A percentile compares a stretch with the other conserved stretches of the same genome.
Evolutionary conservation across 2,888 invertebrate genomes (phyloP).

Genomic region (Scaptomyza cyrtandrae): DNA sequence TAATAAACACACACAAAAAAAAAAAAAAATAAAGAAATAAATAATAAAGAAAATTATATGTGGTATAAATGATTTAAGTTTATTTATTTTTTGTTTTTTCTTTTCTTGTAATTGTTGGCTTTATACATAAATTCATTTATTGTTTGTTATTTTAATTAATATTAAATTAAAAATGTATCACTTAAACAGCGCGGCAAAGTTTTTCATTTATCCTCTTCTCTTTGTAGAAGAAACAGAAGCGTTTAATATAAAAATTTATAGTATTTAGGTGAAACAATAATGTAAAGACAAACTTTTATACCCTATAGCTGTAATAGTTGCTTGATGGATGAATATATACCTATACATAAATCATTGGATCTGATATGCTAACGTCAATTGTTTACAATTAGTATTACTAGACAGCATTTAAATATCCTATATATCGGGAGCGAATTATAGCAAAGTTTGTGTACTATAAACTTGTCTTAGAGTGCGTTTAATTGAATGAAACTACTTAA

Average conservation of each 20-base stretch:
- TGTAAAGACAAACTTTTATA: conserved; percentile 24
- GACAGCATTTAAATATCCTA: conserved; percentile 6
- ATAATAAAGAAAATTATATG: conserved; percentile 37
- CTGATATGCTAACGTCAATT: not conserved
- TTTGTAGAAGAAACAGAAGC: conserved; percentile 40
- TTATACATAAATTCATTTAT: conserved; percentile 77
- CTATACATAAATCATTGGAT: conserved; percentile 2
- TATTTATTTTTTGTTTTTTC: conserved; percentile 34
- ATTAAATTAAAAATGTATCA: conserved; percentile 64
- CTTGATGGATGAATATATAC: conserved; percentile 14
- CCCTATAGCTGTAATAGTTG: conserved; percentile 21
- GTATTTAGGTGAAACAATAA: conserved; percentile 25
- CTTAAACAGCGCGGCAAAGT: conserved; percentile 71
- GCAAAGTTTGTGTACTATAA: conserved; percentile 15
- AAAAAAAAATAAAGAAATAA: conserved; percentile 2
- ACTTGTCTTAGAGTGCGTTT: conserved; percentile 32
- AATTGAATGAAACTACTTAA: conserved; percentile 26
- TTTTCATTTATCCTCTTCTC: conserved; percentile 9
- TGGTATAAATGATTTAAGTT: conserved; percentile 63
- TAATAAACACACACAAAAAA: not conserved
- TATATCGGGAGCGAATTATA: no score
- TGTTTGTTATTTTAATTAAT: conserved; percentile 51
- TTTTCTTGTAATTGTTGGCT: conserved; percentile 41
- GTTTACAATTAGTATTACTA: conserved; percentile 2
- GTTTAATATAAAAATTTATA: conserved; percentile 47